A percentile compares a stretch with the other conserved stretches of the same genome.
These are phyloP conservation scores for Cercocebus atys DNA, from an alignment of 2,113 vertebrate species.

Conservation along the genomic window DNA sequence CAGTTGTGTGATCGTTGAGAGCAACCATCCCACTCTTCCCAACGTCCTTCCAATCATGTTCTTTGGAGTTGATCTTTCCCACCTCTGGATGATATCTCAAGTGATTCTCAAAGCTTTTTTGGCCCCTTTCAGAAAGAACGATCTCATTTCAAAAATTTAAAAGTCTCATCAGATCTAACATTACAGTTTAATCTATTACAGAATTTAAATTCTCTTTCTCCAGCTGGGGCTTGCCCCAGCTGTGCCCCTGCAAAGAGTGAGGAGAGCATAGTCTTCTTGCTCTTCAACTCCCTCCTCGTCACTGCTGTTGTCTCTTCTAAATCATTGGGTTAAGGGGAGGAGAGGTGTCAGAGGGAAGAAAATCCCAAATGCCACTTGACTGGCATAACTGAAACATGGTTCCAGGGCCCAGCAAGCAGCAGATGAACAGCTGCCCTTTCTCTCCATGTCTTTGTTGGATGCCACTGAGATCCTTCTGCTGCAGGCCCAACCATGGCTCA, in stretches of 20 bases:
- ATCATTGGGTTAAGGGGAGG: background rate
- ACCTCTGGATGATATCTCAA: background rate
- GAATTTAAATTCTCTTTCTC: constrained; percentile 4
- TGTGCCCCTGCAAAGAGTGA: background rate
- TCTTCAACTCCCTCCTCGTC: background rate
- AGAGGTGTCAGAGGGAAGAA: background rate
- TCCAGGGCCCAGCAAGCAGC: background rate
- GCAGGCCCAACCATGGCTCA: background rate
- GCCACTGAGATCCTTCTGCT: background rate
- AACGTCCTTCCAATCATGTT: background rate
- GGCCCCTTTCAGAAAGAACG: constrained; percentile 12
- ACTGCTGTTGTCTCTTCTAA: background rate
- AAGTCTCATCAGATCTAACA: constrained; percentile 45
- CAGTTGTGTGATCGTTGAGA: background rate
- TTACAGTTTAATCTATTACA: constrained; percentile 1
- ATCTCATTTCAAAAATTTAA: constrained; percentile 42
- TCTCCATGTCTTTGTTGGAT: background rate
- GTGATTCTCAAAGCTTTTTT: background rate
- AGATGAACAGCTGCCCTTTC: background rate
- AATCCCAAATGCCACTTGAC: background rate
- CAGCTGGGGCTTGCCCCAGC: background rate
- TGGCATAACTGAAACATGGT: too few species aligned
- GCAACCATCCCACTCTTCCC: background rate
- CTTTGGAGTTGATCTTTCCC: background rate
- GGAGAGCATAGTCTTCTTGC: background rate